Evolutionary conservation across 2,888 invertebrate genomes (phyloP).

Genomic region (Eubasilissa splendida): DNA sequence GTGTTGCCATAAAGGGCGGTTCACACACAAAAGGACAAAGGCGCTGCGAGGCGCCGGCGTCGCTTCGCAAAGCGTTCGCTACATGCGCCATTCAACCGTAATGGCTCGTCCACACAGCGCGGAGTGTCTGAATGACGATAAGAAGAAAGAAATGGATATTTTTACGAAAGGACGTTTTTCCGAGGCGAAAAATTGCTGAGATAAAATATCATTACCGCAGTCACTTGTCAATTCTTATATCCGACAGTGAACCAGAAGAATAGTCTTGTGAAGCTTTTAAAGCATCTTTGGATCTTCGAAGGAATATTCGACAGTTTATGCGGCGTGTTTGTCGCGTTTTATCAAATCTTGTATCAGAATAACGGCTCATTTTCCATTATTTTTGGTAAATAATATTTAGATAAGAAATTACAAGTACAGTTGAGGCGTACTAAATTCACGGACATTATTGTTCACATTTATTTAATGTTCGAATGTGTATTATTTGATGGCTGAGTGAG

Average conservation of each 20-base stretch:
- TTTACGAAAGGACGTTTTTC: constrained; percentile 45
- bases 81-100: constrained; percentile 40
- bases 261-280: constrained; percentile 9
- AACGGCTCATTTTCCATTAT: background rate
- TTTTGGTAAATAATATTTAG: background rate
- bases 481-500: background rate
- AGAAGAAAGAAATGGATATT: constrained; percentile 51
- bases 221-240: constrained; percentile 40
- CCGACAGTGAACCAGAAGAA: constrained; percentile 31
- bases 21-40: constrained; percentile 43
- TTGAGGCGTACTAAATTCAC: background rate
- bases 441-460: background rate
- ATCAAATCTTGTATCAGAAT: background rate
- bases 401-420: background rate
- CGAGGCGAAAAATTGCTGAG: constrained; percentile 39
- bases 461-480: background rate
- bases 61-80: constrained; percentile 3
- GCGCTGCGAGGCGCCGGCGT: constrained; percentile 22
- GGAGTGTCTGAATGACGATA: constrained; percentile 51
- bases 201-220: constrained; percentile 49
- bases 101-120: constrained; percentile 41
- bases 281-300: constrained; percentile 23
- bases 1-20: constrained; percentile 45
- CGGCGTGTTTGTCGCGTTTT: constrained; percentile 18
- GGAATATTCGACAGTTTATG: constrained; percentile 8